Evolutionary conservation across 2,888 invertebrate genomes (phyloP).

Genomic region (Agonum fuliginosum): DNA sequence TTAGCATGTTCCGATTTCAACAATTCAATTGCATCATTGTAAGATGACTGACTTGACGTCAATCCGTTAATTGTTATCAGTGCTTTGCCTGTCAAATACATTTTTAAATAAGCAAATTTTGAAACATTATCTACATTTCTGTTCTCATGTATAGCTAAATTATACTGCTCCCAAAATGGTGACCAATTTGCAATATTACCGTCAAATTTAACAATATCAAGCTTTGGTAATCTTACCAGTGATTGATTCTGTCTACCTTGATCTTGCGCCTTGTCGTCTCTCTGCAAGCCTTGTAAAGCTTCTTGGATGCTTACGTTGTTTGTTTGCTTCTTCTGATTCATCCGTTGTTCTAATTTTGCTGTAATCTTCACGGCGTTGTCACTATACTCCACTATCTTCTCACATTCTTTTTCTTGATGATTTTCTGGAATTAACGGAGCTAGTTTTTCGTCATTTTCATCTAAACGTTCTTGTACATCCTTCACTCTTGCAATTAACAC

Average conservation of each 20-base stretch:
- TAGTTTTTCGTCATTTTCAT: neutral
- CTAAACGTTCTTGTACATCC: neutral
- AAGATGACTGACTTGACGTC: neutral
- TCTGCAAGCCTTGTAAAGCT: neutral
- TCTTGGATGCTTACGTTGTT: neutral
- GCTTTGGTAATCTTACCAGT: neutral
- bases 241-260: neutral
- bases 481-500: neutral
- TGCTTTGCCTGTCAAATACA: neutral
- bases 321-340: neutral
- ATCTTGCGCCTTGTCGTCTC: neutral
- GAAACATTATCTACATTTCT: neutral
- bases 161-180: conserved; percentile 12
- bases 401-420: neutral
- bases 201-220: conserved; percentile 10
- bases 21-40: conserved; percentile 12
- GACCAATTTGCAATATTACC: conserved; percentile 11
- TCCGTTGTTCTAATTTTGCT: neutral
- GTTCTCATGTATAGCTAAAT: neutral
- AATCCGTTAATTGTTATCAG: neutral
- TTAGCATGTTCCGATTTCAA: conserved; percentile 7
- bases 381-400: neutral
- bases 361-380: neutral
- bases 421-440: neutral
- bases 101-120: conserved; percentile 16